These are phyloP conservation scores for Cremastinae sp. DNA, from an alignment of 2,888 invertebrate species.

Conservation along the genomic window DNA sequence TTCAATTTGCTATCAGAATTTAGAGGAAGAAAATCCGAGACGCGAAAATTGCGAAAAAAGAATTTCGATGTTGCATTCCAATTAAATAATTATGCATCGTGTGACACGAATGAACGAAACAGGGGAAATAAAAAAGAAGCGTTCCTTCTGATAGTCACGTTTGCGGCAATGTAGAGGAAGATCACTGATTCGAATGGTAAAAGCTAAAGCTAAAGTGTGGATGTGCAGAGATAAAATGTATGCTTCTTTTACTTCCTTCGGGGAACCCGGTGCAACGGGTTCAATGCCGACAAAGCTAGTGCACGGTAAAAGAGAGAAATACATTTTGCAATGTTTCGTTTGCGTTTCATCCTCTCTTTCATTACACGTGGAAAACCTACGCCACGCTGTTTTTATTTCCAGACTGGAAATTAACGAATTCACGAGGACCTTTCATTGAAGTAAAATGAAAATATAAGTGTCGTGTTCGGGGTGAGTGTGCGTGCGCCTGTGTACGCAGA, in stretches of 20 bases:
- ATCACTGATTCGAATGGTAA: slow-evolving; percentile 7
- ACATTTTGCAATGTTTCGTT: not conserved
- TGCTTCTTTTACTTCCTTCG: slow-evolving; percentile 27
- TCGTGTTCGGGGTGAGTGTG: not conserved
- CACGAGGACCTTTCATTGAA: slow-evolving; percentile 39
- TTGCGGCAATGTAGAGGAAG: not conserved
- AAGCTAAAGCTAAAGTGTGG: slow-evolving; percentile 12
- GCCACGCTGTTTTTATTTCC: slow-evolving; percentile 24
- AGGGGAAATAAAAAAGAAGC: not conserved
- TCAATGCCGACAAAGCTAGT: not conserved
- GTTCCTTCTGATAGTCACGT: not conserved
- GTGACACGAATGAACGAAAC: slow-evolving; percentile 18
- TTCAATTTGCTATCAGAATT: not conserved
- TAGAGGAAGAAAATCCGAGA: not conserved
- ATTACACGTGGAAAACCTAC: not conserved
- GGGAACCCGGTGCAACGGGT: slow-evolving; percentile 6
- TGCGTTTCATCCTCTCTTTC: slow-evolving; percentile 2
- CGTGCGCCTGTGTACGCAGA: slow-evolving; percentile 10
- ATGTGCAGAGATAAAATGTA: slow-evolving; percentile 11
- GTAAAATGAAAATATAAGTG: slow-evolving; percentile 34
- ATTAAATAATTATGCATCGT: slow-evolving; percentile 53
- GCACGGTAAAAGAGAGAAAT: not conserved
- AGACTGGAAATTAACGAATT: slow-evolving; percentile 40
- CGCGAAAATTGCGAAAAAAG: not conserved
- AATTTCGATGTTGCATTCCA: slow-evolving; percentile 20